Evolutionary conservation across 2,797 vertebrate genomes (phyloP), one percentile per base, ranked within the genome.

Genomic region (Falco columbarius): DNA sequence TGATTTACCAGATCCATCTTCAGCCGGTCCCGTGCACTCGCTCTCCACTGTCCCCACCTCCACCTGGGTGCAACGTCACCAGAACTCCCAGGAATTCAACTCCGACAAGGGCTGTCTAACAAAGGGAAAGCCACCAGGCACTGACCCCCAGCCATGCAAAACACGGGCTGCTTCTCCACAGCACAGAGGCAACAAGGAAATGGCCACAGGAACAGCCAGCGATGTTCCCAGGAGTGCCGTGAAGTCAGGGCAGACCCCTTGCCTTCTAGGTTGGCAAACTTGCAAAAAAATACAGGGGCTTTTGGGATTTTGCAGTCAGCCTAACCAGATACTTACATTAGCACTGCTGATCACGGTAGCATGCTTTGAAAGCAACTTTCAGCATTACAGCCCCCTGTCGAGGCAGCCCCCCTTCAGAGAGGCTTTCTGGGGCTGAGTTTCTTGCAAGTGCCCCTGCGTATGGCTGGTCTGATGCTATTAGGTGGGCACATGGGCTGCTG

Each of bases 1-100:
- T 91, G 94, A 56, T 87, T 91, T 95, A 97, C 79, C 42, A 76
- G 70, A 92, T 82, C 58, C 42, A 42, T 54, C 73, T 92, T 89
- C 79, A 86, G 75, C 46, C 47, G 34, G 16, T 73, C 89, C 44
- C 59, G 30, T 34, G 51, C 44, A 49, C 77, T 87, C 74, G 49
- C 36, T 85, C 71, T 74, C 24, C 46, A 32, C 3, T 1, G 3
- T 11, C 32, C 34, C 27, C 30, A 12, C 18, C 24, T 75, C 32
- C 76, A 75, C 14, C 32, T 38, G 20, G 16, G n/a, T 84, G 42
- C 73, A 47, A 86, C 66, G 62, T 79, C 71, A 59, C 59, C 2
- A 3, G 58, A 92, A 66, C 30, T 73, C 42, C 9, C 27, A 65
- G 36, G 76, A 84, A 81, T 75, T 68, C 36, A 65, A 92, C 80